Base-by-base conservation (phyloP, 2,113 vertebrate genomes). In the Procapra przewalskii region DNA sequence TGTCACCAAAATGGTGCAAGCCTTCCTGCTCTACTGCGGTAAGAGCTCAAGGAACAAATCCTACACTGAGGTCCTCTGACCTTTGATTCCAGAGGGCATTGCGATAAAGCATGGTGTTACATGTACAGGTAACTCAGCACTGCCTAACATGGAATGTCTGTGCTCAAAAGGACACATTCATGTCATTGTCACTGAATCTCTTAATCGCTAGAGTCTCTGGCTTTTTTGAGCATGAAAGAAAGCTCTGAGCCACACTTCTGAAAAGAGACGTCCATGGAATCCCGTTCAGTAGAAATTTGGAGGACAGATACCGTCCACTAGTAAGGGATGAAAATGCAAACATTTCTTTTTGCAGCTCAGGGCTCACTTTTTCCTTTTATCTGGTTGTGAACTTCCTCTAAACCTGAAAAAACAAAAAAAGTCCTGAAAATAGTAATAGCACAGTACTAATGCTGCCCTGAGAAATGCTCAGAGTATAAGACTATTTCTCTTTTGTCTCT, bases 401-500 rank as follows among this genome's bases (percentile, higher is more conserved):
- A 92, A 83, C 50, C 11, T 54, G 19, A 16, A 71, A 3, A 43
- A 60, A 50, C 31, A 62, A 45, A 8, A 23, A 3, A 59, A 40
- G 16, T 89, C 77, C 31, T 86, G 31, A 90, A 60, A 96, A 93
- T 91, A 98, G 95, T 75, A 79, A 75, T 83, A 95, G 57, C 71
- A n/a, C 8, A 52, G 17, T 82, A 81, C 92, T 79, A 91, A 54
- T 79, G 85, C 91, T 96, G 62, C 82, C 90, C 92, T 97, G 90
- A 97, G 92, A 91, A 97, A 96, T 94, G 90, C 94, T 15, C 57
- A n/a, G 79, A 95, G 33, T 25, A n/a, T 86, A 97, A 59, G 62
- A 90, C 98, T 43, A 80, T 97, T 97, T 79, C 95, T 97, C 89
- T 95, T 96, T 91, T 96, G 92, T 93, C 75, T 97, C 98, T 97